phyloP scores from a whole-genome alignment of 2,113 vertebrate genomes.

The Scortum barcoo region DNA sequence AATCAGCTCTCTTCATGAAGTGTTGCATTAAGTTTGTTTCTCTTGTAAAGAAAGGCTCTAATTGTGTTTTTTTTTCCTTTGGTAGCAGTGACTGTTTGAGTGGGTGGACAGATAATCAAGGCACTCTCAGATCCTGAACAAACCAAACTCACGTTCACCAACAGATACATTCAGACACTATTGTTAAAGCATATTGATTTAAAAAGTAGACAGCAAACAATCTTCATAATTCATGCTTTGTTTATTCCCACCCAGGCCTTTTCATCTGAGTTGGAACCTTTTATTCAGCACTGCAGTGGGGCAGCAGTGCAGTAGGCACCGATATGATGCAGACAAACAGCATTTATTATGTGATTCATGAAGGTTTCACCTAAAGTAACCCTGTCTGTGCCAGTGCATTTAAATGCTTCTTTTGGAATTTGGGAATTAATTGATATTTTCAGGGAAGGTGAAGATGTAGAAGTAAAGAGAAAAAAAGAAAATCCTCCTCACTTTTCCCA shows the following conservation, averaged over 20 bases:
- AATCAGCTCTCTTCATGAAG: not conserved
- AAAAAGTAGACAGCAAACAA: conserved; percentile 37
- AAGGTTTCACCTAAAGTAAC: conserved; percentile 26
- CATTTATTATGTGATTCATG: conserved; percentile 51
- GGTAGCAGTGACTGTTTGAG: conserved; percentile 16
- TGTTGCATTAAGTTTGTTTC: not conserved
- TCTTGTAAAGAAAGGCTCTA: not conserved
- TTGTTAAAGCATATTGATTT: conserved; percentile 37
- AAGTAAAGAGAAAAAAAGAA: not conserved
- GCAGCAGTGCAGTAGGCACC: not conserved
- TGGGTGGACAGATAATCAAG: conserved; percentile 45
- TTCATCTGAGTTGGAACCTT: conserved; percentile 43
- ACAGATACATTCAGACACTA: conserved; percentile 6
- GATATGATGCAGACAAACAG: conserved; percentile 41
- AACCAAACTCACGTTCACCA: conserved; percentile 31
- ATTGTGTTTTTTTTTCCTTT: not conserved
- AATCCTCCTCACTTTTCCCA: not conserved
- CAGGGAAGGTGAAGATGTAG: not conserved
- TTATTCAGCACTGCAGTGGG: conserved; percentile 36
- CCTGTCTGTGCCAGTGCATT: not conserved
- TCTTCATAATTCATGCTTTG: conserved; percentile 56
- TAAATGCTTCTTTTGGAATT: not conserved
- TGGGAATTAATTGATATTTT: not conserved
- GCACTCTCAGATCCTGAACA: conserved; percentile 33
- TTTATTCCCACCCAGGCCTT: conserved; percentile 34